These are phyloP conservation scores for Sipha maydis DNA, from an alignment of 2,888 invertebrate species.

Conservation along the genomic window DNA sequence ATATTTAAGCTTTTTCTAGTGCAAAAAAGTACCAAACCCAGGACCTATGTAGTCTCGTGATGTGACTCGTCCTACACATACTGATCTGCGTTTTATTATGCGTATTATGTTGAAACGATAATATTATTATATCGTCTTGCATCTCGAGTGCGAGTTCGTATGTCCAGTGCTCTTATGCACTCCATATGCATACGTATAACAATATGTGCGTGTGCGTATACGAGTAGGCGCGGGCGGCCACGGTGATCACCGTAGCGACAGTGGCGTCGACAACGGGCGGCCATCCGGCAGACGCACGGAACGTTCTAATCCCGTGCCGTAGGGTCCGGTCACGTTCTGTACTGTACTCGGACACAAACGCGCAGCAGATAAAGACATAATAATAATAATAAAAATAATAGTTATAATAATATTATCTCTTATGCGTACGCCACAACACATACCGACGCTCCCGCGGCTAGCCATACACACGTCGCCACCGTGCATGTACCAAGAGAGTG, in stretches of 20 bases:
- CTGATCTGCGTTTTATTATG: neutral
- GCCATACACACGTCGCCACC: neutral
- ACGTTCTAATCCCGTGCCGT: conserved; percentile 49
- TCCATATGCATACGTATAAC: neutral
- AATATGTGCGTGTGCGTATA: conserved; percentile 14
- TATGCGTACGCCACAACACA: neutral
- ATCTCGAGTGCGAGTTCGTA: too few relatives aligned
- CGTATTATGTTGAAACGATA: neutral
- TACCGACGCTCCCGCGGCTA: neutral
- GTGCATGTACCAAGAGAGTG: too few relatives aligned
- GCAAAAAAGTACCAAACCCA: too few relatives aligned
- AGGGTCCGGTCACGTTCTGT: conserved; percentile 50
- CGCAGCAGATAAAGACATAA: neutral
- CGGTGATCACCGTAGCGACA: conserved; percentile 64
- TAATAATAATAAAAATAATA: neutral
- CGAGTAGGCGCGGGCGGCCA: conserved; percentile 63
- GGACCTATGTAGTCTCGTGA: too few relatives aligned
- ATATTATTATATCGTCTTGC: neutral
- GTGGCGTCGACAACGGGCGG: conserved; percentile 66
- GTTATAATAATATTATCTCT: conserved; percentile 21
- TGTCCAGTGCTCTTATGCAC: too few relatives aligned
- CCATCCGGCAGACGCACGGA: conserved; percentile 24
- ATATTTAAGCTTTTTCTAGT: too few relatives aligned
- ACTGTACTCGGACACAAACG: neutral
- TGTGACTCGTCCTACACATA: neutral